These are phyloP conservation scores for Willisornis vidua DNA, from an alignment of 2,113 vertebrate genomes.

Conservation along the genomic window DNA sequence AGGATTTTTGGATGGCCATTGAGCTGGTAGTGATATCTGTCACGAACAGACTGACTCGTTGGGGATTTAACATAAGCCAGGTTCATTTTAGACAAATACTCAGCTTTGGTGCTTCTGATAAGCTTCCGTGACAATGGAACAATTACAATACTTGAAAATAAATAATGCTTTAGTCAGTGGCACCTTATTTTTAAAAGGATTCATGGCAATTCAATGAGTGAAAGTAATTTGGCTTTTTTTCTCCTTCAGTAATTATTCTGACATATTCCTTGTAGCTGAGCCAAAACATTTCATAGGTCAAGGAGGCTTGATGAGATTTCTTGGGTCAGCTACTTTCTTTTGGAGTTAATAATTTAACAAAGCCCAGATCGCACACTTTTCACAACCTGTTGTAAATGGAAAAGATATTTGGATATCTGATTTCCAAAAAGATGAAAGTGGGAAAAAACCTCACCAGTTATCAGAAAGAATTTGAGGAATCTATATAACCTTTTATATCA, in stretches of 20 bases:
- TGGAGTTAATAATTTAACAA: neutral
- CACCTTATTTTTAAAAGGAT: neutral
- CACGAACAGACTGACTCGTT: neutral
- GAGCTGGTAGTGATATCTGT: neutral
- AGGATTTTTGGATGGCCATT: neutral
- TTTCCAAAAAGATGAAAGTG: neutral
- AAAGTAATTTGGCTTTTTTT: neutral
- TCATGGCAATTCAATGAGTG: neutral
- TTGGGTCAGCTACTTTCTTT: neutral
- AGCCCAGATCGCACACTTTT: neutral
- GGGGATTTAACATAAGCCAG: neutral
- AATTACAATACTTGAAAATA: slow-evolving; percentile 32
- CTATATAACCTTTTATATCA: neutral
- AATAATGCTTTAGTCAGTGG: slow-evolving; percentile 7
- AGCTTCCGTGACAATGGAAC: slow-evolving; percentile 4
- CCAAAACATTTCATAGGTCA: neutral
- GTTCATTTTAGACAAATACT: neutral
- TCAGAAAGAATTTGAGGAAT: neutral
- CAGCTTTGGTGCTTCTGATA: slow-evolving; percentile 11
- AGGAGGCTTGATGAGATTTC: neutral
- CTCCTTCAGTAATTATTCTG: neutral
- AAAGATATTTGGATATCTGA: neutral
- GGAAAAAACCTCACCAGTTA: neutral
- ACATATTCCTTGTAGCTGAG: neutral
- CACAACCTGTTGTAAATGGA: neutral